These are phyloP conservation scores for Fregetta grallaria DNA, from an alignment of 2,113 vertebrate species.

Conservation along the genomic window DNA sequence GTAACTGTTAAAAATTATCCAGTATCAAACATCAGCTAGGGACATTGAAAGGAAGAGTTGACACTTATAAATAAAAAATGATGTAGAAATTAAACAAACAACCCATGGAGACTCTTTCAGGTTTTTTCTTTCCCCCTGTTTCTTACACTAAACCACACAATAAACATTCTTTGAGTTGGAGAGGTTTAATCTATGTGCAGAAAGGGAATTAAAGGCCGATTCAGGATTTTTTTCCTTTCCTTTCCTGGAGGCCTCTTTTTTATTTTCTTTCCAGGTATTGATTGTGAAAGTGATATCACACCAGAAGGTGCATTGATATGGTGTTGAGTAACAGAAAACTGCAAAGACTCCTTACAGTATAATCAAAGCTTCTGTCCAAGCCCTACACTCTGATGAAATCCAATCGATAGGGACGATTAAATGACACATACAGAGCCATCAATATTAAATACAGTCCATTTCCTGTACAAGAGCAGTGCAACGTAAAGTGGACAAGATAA, in stretches of 20 bases:
- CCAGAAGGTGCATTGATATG: conserved; percentile 86
- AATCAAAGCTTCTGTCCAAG: conserved; percentile 88
- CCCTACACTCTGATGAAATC: conserved; percentile 79
- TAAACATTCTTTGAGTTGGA: conserved; percentile 64
- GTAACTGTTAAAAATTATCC: conserved; percentile 65
- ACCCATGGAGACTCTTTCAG: conserved; percentile 57
- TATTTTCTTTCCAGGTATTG: conserved; percentile 84
- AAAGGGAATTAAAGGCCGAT: conserved; percentile 51
- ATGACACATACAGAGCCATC: conserved; percentile 89
- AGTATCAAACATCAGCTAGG: conserved; percentile 57
- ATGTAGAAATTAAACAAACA: conserved; percentile 74
- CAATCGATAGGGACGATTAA: conserved; percentile 95
- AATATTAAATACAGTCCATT: conserved; percentile 90
- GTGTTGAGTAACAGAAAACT: conserved; percentile 75
- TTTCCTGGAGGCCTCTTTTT: conserved; percentile 78
- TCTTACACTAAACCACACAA: conserved; percentile 67
- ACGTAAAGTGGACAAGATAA: conserved; percentile 68
- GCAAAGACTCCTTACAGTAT: conserved; percentile 85
- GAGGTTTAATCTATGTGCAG: conserved; percentile 68
- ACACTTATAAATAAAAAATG: conserved; percentile 74
- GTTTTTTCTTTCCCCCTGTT: neutral
- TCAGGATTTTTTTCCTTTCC: neutral
- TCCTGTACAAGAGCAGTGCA: conserved; percentile 73
- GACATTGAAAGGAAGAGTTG: conserved; percentile 52
- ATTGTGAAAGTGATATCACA: conserved; percentile 89